A percentile compares a stretch with the other conserved stretches of the same genome.
These are phyloP conservation scores for Falco punctatus DNA, from an alignment of 2,113 vertebrate species.

Conservation along the genomic window DNA sequence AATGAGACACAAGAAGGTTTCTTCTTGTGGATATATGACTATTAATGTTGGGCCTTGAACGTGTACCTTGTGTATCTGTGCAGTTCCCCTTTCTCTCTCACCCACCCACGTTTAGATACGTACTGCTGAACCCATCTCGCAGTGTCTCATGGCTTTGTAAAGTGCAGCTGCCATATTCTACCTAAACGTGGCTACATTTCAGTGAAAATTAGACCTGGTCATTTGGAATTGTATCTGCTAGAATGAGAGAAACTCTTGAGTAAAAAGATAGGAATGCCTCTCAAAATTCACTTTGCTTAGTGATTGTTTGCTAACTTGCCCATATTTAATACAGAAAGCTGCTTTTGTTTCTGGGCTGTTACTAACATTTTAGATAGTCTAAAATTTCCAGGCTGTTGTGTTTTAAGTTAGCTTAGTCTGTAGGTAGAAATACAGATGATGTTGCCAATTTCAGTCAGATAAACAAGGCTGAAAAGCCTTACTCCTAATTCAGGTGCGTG, in stretches of 20 bases:
- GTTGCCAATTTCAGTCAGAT: neutral
- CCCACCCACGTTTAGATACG: neutral
- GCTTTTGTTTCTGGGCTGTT: neutral
- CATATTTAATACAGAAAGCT: neutral
- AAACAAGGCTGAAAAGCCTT: neutral
- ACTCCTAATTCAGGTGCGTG: fast-evolving
- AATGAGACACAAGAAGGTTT: neutral
- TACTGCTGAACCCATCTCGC: neutral
- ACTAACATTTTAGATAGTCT: neutral
- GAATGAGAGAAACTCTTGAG: neutral
- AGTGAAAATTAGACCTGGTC: neutral
- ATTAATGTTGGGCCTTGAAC: neutral
- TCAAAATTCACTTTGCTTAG: neutral
- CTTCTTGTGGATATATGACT: neutral
- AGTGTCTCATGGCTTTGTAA: neutral
- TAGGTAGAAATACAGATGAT: neutral
- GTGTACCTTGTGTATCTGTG: neutral
- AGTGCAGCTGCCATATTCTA: neutral
- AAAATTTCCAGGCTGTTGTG: neutral
- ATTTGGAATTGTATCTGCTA: neutral
- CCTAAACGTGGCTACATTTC: neutral
- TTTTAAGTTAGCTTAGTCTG: neutral
- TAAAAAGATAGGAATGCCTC: neutral
- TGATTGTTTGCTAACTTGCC: neutral
- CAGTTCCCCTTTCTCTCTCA: neutral